Conservation (phyloP, 2,113 vertebrate species). For the Sinocyclocheilus anophthalmus region DNA sequence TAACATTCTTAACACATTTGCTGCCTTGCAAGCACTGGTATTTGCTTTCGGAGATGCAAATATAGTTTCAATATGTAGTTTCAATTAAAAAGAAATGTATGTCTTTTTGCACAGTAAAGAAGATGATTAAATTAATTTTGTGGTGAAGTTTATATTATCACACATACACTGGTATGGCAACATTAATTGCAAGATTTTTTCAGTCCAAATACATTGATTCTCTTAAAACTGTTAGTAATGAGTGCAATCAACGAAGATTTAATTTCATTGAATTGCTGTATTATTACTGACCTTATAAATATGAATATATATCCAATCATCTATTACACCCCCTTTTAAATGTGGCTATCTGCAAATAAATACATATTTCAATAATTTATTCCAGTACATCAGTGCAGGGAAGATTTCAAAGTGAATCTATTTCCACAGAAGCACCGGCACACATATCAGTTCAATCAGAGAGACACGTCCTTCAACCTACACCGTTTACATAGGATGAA, state of each 20-base stretch:
- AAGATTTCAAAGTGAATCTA: slow-evolving; percentile 22
- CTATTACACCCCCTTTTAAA: background rate
- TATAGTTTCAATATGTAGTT: background rate
- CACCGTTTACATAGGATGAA: background rate
- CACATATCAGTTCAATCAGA: slow-evolving; percentile 24
- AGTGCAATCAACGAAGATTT: background rate
- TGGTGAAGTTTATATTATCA: background rate
- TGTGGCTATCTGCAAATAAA: background rate
- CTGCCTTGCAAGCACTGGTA: background rate
- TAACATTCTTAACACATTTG: background rate
- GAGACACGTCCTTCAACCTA: slow-evolving; percentile 18
- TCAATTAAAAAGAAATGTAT: background rate
- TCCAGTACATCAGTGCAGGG: background rate
- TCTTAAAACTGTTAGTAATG: background rate
- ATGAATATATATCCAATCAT: no score
- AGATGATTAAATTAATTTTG: background rate
- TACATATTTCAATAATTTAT: background rate
- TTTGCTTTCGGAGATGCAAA: background rate
- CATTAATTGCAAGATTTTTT: no score
- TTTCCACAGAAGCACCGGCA: background rate
- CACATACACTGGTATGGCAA: background rate
- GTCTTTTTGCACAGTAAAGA: background rate
- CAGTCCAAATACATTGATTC: background rate
- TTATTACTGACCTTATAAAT: no score
- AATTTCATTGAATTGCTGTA: no score